Conservation (phyloP, 2,888 invertebrate species). For the Diarsia mendica region DNA sequence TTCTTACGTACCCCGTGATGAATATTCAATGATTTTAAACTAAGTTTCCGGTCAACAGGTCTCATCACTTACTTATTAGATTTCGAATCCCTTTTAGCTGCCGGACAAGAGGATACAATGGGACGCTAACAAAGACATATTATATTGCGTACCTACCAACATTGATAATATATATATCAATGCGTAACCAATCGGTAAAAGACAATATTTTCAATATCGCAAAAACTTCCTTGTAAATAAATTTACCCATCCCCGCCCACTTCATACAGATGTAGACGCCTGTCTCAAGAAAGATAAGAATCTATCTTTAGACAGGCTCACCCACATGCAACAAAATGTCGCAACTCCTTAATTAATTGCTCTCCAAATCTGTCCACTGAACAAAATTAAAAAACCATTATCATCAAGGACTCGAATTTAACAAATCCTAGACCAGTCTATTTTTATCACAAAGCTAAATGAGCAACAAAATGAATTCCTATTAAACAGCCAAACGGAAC, state of each 20-base stretch:
- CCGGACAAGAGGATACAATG: neutral
- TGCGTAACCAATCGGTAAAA: neutral
- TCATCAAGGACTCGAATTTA: constrained; percentile 26
- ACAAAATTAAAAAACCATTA: constrained; percentile 27
- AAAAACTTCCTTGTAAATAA: neutral
- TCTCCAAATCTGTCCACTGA: constrained; percentile 12
- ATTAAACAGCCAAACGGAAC: constrained; percentile 55
- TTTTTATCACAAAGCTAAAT: constrained; percentile 41
- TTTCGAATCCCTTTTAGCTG: constrained; percentile 22
- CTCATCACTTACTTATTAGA: constrained; percentile 31
- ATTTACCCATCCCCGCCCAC: neutral
- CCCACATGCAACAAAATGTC: constrained; percentile 10
- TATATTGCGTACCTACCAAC: no score
- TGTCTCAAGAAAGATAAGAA: neutral
- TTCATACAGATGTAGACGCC: neutral
- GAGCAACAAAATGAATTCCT: constrained; percentile 42
- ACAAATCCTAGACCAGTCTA: constrained; percentile 10
- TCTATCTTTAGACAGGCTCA: neutral
- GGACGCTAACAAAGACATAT: neutral
- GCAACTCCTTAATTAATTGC: neutral
- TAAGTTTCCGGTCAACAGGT: constrained; percentile 32
- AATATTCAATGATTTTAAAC: constrained; percentile 45
- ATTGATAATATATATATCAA: no score
- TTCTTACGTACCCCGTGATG: constrained; percentile 29
- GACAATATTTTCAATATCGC: neutral